phyloP scores from a whole-genome alignment of 64 coral and sea anemone genomes.

The Catalaphyllia jardinei region DNA sequence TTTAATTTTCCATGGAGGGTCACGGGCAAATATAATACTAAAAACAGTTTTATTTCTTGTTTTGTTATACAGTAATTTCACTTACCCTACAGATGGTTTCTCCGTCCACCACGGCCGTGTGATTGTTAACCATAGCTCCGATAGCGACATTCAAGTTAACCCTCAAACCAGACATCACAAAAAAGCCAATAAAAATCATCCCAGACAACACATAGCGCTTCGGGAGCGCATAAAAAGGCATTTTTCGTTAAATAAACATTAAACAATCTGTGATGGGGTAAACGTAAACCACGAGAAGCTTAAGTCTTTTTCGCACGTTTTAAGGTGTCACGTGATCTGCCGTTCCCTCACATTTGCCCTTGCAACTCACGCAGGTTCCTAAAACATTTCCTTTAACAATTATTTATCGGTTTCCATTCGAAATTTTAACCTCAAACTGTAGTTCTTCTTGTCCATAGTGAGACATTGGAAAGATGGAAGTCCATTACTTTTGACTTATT shows the following conservation, averaged over 20 bases:
- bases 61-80: not conserved
- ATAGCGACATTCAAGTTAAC: slow-evolving; percentile 94
- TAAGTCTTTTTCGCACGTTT: not conserved
- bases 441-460: not conserved
- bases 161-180: slow-evolving; percentile 84
- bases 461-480: not conserved
- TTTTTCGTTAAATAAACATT: slow-evolving; percentile 13
- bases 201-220: slow-evolving; percentile 81
- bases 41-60: too few species aligned
- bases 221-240: slow-evolving; percentile 22
- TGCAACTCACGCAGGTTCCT: not conserved
- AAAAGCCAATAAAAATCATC: slow-evolving; percentile 87
- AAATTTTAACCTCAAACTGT: not conserved
- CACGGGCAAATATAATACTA: too few species aligned
- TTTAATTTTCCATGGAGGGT: too few species aligned
- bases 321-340: too few species aligned
- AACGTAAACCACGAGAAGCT: not conserved
- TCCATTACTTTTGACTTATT: not conserved
- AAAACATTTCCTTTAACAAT: not conserved
- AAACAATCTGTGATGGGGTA: not conserved
- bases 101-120: slow-evolving; percentile 76
- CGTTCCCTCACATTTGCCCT: too few species aligned
- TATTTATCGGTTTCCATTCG: not conserved
- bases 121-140: slow-evolving; percentile 91
- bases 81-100: slow-evolving; percentile 67